Base-by-base conservation (phyloP, 2,113 vertebrate genomes). In the Aplodontia rufa region DNA sequence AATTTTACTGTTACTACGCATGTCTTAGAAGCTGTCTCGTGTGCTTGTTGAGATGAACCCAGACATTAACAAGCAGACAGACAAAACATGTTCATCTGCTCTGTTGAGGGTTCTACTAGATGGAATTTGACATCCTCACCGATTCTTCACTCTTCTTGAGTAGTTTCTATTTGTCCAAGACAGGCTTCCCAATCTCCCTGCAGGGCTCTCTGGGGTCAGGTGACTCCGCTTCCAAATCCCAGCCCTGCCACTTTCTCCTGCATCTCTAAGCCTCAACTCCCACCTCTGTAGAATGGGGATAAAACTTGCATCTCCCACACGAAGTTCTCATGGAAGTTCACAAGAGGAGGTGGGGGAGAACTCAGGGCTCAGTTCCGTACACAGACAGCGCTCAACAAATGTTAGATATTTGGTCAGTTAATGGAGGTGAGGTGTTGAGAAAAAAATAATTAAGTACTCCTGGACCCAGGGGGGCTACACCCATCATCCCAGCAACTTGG, bases 61-160 rank as follows among this genome's bases (percentile, higher is more conserved):
- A 32, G 17, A 37, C 87, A 91, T 53, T 49, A 83, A 60, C 6
- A 32, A 71, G 78, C 42, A 42, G 49, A 83, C 55, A 58, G 69
- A 62, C 47, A 40, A 86, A 66, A 64, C 19, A 49, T 9, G 30
- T 66, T 86, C 83, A 66, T n/a, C 1, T 22, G 79, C 3, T 42
- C 51, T 11, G 0, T 1, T 2, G 22, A 84, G 17, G 5, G 6
- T 40, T 42, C 60, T 1, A 16, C 35, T 6, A n/a, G 53, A n/a
- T n/a, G n/a, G 49, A 16, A 12, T 6, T 19, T 8, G 20, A 24
- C 14, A 37, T 6, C 13, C 42, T 76, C 75, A 58, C 58, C 64
- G 53, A 8, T 9, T 62, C 16, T 13, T 47, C 6, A 35, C 16
- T 64, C 28, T 22, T 66, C n/a, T 28, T 12, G n/a, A 40, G 42